phyloP scores from a whole-genome alignment of 2,888 invertebrate genomes.

The Pegoplata infirma region DNA sequence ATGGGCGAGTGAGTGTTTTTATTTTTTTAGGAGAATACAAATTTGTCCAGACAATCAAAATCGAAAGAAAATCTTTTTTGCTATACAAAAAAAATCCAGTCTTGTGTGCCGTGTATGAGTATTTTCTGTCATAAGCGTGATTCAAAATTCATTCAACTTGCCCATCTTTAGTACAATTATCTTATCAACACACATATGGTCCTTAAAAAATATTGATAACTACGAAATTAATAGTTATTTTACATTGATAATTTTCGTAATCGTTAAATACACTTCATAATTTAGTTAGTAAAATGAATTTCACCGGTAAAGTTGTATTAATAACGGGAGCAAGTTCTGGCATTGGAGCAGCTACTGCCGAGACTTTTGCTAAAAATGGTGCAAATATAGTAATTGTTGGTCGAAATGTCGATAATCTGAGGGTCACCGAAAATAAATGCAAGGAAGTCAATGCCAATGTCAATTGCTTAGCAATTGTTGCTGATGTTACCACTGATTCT shows the following conservation, averaged over 20 bases:
- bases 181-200: no score
- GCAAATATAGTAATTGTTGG: constrained; percentile 83
- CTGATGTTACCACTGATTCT: constrained; percentile 83
- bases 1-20: no score
- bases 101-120: no score
- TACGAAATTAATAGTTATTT: neutral
- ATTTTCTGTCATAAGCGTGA: no score
- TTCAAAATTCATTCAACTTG: no score
- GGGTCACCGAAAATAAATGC: constrained; percentile 81
- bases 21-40: no score
- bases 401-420: constrained; percentile 84
- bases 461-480: constrained; percentile 80
- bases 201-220: neutral
- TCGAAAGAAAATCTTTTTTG: no score
- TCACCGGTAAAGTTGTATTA: constrained; percentile 79
- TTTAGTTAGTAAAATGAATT: constrained; percentile 69
- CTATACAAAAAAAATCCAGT: no score
- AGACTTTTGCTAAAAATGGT: constrained; percentile 82
- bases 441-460: constrained; percentile 70
- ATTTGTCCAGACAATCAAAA: no score
- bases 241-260: neutral
- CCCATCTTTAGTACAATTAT: no score
- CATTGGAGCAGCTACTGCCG: constrained; percentile 85
- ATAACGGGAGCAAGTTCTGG: constrained; percentile 87
- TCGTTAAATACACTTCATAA: neutral